Base-by-base conservation (phyloP, 2,888 invertebrate species). In the Eucera pruinosa region DNA sequence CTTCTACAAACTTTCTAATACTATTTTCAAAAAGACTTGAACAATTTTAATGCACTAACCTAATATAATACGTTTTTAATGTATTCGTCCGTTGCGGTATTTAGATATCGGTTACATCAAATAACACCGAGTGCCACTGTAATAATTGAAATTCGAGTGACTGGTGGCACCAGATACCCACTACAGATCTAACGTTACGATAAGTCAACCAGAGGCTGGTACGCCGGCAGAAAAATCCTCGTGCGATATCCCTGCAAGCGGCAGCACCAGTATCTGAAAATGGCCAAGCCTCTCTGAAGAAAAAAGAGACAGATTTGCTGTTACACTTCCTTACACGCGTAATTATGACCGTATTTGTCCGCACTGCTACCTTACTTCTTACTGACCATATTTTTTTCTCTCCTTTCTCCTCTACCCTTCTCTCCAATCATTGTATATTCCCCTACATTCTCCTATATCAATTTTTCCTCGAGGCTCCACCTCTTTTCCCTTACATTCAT, bases 321-420 rank as follows among this genome's bases (percentile, higher is more conserved):
- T 79, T 81, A 79, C 65, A 82, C 82, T 84, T 82, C 82, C 82
- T 82, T 81, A 84, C 78, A 77, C 70, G 82, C 69, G 81, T 82
- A 84, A 84, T 81, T 81, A 83, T 80, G 84, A 83, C 83, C 81
- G 76, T 83, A 84, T 84, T 82, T 78, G 84, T 83, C 81, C 60
- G 2, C 20, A 54, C 57, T 36, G 57, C 55, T 50, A 13, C 20
- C 64, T 65, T 27, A 30, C 30, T 23, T 23, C 30, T 70, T 64
- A 41, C 41, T 9, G 41, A n/a, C 36, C 77, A 27, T 11, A 2
- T 39, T 27, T 30, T 36, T 20, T 41, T 39, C 43, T 27, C 9
- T 36, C 45, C 33, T 33, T 27, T 36, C 13, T 25, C 9, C 30
- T 11, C 27, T 9, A 27, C 39, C 11, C 18, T 64, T 52, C 43